Percentiles rank a stretch among this genome's conserved stretches.
phyloP scores from a whole-genome alignment of 2,797 vertebrate genomes.

The Sebastes miniatus region DNA sequence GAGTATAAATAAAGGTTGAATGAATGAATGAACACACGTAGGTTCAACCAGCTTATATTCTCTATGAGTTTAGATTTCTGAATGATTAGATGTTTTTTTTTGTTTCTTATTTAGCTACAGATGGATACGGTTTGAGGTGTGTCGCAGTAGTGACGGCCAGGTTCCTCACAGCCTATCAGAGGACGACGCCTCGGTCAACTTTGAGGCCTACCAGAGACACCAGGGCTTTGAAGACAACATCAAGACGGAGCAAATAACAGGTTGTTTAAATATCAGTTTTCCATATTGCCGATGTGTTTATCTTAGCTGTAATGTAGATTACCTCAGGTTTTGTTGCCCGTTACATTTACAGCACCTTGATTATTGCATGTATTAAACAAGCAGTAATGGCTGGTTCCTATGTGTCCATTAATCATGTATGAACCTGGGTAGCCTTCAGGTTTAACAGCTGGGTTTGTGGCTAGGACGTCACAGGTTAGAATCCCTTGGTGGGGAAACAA shows the following conservation, averaged over 20 bases:
- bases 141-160: constrained; percentile 82
- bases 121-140: constrained; percentile 91
- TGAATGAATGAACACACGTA: no score
- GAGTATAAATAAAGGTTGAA: no score
- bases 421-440: neutral
- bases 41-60: no score
- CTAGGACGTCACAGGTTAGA: neutral
- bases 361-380: neutral
- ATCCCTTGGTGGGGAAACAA: neutral
- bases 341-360: no score
- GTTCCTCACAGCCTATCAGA: constrained; percentile 80
- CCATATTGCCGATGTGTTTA: neutral
- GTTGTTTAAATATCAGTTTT: constrained; percentile 41
- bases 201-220: constrained; percentile 87
- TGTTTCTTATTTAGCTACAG: constrained; percentile 79
- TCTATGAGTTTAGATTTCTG: neutral
- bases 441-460: neutral
- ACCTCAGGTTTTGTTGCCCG: neutral
- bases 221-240: constrained; percentile 78
- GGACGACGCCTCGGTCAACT: constrained; percentile 84
- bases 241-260: constrained; percentile 72
- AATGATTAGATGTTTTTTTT: neutral
- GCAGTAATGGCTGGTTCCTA: neutral
- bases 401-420: neutral
- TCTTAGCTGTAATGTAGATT: neutral